phyloP scores from a whole-genome alignment of 2,888 invertebrate species.

The Metellina segmentata region DNA sequence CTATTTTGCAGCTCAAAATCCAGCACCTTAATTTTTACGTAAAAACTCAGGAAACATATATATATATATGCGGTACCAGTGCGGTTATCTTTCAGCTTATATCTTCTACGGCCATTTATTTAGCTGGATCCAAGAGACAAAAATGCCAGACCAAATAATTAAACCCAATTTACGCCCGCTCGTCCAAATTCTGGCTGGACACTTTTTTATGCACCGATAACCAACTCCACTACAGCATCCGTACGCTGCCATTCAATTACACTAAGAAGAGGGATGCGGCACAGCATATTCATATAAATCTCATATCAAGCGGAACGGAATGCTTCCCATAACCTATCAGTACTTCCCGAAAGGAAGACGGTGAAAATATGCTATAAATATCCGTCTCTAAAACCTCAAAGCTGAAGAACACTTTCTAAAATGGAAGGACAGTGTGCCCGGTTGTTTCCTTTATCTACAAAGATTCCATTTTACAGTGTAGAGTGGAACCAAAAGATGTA shows the following conservation, averaged over 20 bases:
- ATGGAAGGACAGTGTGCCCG: neutral
- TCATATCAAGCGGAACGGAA: neutral
- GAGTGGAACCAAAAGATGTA: neutral
- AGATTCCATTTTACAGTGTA: neutral
- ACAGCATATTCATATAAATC: neutral
- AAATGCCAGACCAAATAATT: neutral
- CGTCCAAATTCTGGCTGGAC: too few species aligned
- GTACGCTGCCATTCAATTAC: too few species aligned
- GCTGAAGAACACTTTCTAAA: neutral
- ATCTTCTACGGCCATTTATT: constrained; percentile 52
- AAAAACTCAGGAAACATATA: constrained; percentile 48
- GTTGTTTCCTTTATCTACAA: constrained; percentile 6
- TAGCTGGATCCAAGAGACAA: constrained; percentile 25
- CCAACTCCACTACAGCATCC: too few species aligned
- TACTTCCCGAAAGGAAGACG: neutral
- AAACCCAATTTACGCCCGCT: too few species aligned
- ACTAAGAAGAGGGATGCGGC: neutral
- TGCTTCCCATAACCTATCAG: neutral
- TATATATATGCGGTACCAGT: constrained; percentile 25
- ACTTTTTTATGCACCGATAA: too few species aligned
- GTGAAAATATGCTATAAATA: neutral
- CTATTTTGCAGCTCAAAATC: constrained; percentile 54
- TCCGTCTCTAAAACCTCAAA: neutral
- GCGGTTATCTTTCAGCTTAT: constrained; percentile 57
- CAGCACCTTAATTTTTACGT: constrained; percentile 34